phyloP scores from a whole-genome alignment of 2,113 vertebrate genomes.

The Columba livia region DNA sequence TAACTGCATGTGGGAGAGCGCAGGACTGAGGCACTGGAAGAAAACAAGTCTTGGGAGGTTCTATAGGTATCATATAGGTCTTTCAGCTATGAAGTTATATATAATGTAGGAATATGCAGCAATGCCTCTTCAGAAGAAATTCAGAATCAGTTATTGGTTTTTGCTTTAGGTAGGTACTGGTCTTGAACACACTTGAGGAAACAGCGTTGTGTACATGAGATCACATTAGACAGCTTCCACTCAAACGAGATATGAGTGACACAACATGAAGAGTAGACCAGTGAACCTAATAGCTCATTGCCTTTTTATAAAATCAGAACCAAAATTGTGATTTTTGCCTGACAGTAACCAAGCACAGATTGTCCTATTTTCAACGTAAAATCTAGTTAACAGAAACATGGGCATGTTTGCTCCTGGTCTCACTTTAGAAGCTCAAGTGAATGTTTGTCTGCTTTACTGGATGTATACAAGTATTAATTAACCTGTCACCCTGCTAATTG shows the following conservation, averaged over 20 bases:
- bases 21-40: neutral
- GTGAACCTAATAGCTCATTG: neutral
- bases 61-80: neutral
- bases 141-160: neutral
- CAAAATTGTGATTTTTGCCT: conserved; percentile 32
- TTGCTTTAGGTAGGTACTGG: neutral
- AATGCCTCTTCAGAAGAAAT: neutral
- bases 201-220: neutral
- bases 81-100: neutral
- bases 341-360: conserved; percentile 48
- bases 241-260: neutral
- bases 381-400: conserved; percentile 26
- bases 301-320: conserved; percentile 46
- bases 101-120: neutral
- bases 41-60: neutral
- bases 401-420: neutral
- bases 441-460: neutral
- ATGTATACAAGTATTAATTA: neutral
- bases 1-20: accelerated
- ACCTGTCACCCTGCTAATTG: neutral
- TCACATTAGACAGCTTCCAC: neutral
- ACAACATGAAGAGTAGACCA: neutral
- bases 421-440: neutral
- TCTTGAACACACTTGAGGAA: neutral
- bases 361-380: conserved; percentile 39